These are phyloP conservation scores for Nymphalis c-album DNA, from an alignment of 2,888 invertebrate species.

Conservation along the genomic window DNA sequence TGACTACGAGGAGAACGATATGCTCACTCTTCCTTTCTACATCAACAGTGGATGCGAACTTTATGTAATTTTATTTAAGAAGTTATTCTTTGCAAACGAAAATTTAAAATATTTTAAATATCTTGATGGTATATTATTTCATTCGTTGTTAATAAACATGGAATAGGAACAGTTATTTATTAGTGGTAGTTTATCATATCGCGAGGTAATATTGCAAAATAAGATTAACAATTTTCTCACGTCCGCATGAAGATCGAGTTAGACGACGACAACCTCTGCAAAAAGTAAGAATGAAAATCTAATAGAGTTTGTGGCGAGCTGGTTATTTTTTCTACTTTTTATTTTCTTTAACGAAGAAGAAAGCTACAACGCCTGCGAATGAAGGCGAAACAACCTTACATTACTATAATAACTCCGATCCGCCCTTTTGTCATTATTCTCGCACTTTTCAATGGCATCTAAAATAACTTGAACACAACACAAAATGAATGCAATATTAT, in stretches of 20 bases:
- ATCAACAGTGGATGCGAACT: conserved; percentile 42
- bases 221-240: conserved; percentile 75
- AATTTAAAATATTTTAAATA: neutral
- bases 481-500: neutral
- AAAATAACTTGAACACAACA: conserved; percentile 44
- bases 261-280: conserved; percentile 74
- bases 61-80: conserved; percentile 7
- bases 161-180: conserved; percentile 39
- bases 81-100: conserved; percentile 2
- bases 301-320: conserved; percentile 78
- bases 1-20: conserved; percentile 50
- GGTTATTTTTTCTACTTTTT: conserved; percentile 77
- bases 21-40: conserved; percentile 79
- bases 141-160: neutral
- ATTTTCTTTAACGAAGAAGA: conserved; percentile 64
- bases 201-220: conserved; percentile 64
- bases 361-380: conserved; percentile 75
- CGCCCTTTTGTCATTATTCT: conserved; percentile 77
- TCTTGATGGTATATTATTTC: neutral
- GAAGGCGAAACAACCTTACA: conserved; percentile 73
- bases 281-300: conserved; percentile 77
- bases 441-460: conserved; percentile 71
- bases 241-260: conserved; percentile 75
- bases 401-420: conserved; percentile 76
- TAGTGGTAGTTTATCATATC: conserved; percentile 50